phyloP scores from a whole-genome alignment of 2,888 invertebrate genomes.

The Nephrocerus scutellatus region DNA sequence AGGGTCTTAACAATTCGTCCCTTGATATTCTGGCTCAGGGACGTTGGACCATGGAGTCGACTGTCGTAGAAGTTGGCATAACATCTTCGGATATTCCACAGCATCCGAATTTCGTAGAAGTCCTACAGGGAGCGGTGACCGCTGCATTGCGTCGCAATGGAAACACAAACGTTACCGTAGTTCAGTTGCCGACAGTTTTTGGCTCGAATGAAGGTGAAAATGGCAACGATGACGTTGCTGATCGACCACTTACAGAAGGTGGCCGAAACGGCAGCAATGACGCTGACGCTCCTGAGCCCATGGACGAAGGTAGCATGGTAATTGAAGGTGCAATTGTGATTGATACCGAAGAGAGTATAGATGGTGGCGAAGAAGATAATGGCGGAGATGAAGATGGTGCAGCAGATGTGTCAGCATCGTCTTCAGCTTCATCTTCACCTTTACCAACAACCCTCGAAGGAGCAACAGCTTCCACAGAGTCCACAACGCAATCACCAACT shows the following conservation, averaged over 20 bases:
- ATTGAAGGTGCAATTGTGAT: constrained; percentile 29
- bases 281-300: constrained; percentile 6
- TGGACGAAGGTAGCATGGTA: constrained; percentile 1
- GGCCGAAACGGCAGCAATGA: constrained; percentile 17
- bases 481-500: constrained; percentile 37
- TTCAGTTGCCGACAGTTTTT: constrained; percentile 42
- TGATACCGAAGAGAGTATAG: constrained; percentile 28
- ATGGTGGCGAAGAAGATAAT: constrained; percentile 11
- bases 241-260: constrained; percentile 13
- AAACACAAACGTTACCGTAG: constrained; percentile 43
- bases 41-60: constrained; percentile 48
- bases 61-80: constrained; percentile 47
- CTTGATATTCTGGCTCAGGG: constrained; percentile 47
- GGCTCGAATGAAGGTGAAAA: constrained; percentile 32
- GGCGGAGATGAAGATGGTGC: constrained; percentile 13
- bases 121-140: constrained; percentile 46
- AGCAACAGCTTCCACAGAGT: neutral
- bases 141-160: constrained; percentile 43
- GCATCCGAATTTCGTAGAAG: constrained; percentile 45
- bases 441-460: too few species aligned
- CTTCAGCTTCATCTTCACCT: too few species aligned
- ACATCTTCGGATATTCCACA: constrained; percentile 43
- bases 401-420: too few species aligned
- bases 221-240: constrained; percentile 8
- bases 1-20: constrained; percentile 46